These are phyloP conservation scores for Lottia scabra DNA, from an alignment of 2,888 invertebrate genomes.

Conservation along the genomic window DNA sequence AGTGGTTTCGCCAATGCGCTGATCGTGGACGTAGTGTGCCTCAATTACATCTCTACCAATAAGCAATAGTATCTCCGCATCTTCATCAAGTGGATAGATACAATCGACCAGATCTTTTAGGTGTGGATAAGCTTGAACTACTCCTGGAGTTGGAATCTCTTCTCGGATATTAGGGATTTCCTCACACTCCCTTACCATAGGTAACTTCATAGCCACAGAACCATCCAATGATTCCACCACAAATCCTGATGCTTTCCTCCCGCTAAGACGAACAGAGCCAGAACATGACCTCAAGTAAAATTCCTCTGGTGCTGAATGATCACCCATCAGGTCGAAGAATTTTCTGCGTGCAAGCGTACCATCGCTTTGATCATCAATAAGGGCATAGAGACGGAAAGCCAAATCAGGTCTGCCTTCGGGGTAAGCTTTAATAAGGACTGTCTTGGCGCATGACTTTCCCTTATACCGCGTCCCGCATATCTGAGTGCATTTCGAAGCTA, in stretches of 20 bases:
- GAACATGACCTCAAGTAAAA: constrained; percentile 30
- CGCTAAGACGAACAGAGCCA: constrained; percentile 18
- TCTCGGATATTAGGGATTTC: constrained; percentile 26
- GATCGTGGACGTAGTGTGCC: constrained; percentile 21
- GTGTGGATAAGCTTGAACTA: constrained; percentile 24
- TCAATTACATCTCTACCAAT: constrained; percentile 24
- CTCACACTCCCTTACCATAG: constrained; percentile 28
- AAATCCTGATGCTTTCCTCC: constrained; percentile 19
- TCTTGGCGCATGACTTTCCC: constrained; percentile 37
- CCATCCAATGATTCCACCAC: constrained; percentile 25
- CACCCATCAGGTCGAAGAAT: constrained; percentile 26
- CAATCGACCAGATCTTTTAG: constrained; percentile 17
- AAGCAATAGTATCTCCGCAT: constrained; percentile 18
- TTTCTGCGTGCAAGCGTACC: constrained; percentile 22
- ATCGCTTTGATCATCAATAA: constrained; percentile 39
- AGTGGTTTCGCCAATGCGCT: constrained; percentile 12
- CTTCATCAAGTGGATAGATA: constrained; percentile 18
- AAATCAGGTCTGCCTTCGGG: constrained; percentile 19
- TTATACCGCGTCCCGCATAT: constrained; percentile 23
- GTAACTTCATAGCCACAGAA: constrained; percentile 10
- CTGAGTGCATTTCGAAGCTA: constrained; percentile 21
- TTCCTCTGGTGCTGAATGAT: neutral
- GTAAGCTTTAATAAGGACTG: constrained; percentile 26
- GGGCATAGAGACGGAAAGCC: constrained; percentile 19
- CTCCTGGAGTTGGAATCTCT: constrained; percentile 31